Base-by-base conservation (phyloP, 2,113 vertebrate genomes). In the Burhinus bistriatus region DNA sequence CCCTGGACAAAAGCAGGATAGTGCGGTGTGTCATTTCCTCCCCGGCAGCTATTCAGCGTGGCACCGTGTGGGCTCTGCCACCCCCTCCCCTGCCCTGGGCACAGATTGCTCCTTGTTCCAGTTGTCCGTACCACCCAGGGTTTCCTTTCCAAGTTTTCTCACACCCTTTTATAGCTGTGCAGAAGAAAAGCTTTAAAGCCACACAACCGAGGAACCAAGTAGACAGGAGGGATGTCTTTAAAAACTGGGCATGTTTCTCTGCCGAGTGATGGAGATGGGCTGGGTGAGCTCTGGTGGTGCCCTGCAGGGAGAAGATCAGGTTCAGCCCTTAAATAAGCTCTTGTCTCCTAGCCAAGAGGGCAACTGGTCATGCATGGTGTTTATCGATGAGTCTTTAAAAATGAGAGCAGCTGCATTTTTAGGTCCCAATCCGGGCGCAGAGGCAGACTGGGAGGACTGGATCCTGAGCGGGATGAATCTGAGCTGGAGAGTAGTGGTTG, bases 81-180 rank as follows among this genome's bases (percentile, higher is more conserved):
- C 90, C 92, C 95, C 95, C 93, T 96, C 89, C 83, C 59, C 96
- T 86, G 92, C 76, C 90, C 92, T 0, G 49, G 91, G 96, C 97
- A 97, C 95, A 94, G 83, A 93, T 96, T 78, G n/a, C 94, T 97
- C 89, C 94, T 96, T 97, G 93, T 97, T 96, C 89, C 93, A 89
- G 61, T 91, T 59, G 70, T 91, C 94, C 65, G 91, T 94, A 95
- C 95, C 97, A 96, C 97, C 96, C 96, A 95, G 87, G 81, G 89
- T 71, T 97, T 97, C 97, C 97, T 97, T 96, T 94, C 97, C 97
- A 97, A 97, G 94, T 95, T 89, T 91, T 85, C 93, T 96, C 91
- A 91, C 95, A 95, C 94, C 96, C 97, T 89, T 94, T 93, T 94
- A 38, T 84, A 93, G 81, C 91, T 80, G 70, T 0, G 44, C 81